Conservation (phyloP, 2,888 invertebrate species). For the Philopedon plagiatum region DNA sequence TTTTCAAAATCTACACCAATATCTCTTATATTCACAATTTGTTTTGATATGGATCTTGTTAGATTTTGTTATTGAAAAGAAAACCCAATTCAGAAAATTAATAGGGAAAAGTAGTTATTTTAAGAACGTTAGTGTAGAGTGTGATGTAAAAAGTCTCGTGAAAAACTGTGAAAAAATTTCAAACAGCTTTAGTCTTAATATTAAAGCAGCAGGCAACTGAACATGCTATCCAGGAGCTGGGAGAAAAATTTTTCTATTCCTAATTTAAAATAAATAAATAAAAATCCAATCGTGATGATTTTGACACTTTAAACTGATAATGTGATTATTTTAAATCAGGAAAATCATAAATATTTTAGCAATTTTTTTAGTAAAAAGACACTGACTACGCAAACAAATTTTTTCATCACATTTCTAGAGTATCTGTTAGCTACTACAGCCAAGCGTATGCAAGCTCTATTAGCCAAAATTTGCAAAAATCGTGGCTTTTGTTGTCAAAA, state of each 20-base stretch:
- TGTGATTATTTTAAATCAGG: no score
- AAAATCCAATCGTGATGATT: no score
- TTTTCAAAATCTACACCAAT: conserved; percentile 5
- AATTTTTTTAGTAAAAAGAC: no score
- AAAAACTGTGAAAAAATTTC: neutral
- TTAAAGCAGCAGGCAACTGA: neutral
- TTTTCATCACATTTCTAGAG: neutral
- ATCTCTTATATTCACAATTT: neutral
- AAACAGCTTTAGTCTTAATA: neutral
- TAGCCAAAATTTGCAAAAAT: conserved; percentile 26
- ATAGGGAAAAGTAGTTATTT: neutral
- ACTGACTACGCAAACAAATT: no score
- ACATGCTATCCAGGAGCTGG: no score
- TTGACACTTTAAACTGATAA: no score
- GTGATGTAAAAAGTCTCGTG: neutral
- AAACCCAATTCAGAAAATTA: conserved; percentile 2
- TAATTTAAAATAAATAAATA: no score
- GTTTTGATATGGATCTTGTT: neutral
- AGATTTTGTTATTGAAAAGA: conserved; percentile 14
- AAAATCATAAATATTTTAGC: neutral
- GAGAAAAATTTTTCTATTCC: no score
- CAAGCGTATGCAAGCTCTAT: conserved; percentile 65
- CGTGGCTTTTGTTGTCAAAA: neutral
- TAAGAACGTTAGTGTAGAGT: conserved; percentile 11
- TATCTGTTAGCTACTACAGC: conserved; percentile 22